These are phyloP conservation scores for Loriculus beryllinus DNA, from an alignment of 2,797 vertebrate species.

Conservation along the genomic window DNA sequence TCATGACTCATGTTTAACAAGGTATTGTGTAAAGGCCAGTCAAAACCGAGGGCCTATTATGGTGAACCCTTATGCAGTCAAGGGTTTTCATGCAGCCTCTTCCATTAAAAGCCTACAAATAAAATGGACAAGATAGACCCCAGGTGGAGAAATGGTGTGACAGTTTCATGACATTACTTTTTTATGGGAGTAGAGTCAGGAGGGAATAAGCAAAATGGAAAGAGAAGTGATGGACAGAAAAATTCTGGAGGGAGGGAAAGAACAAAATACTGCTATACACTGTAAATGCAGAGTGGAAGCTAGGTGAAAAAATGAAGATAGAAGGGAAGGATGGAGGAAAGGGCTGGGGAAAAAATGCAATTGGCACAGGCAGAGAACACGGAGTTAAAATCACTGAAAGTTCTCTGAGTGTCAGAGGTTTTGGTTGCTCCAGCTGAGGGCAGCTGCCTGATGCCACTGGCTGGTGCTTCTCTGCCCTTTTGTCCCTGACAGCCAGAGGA, in stretches of 20 bases:
- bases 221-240: not conserved
- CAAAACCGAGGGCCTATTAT: not conserved
- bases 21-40: not conserved
- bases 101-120: not conserved
- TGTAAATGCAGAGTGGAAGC: not conserved
- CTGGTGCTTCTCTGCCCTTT: not conserved
- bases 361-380: not conserved
- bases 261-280: not conserved
- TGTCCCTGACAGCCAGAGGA: not conserved
- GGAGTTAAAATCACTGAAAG: not conserved
- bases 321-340: not conserved
- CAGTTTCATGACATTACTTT: not conserved
- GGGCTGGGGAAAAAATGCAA: not conserved
- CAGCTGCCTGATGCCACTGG: not conserved
- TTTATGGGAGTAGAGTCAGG: not conserved
- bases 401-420: not conserved
- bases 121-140: slow-evolving; percentile 45
- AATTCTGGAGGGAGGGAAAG: not conserved
- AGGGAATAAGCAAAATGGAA: not conserved
- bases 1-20: not conserved
- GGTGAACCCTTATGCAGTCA: not conserved
- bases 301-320: not conserved
- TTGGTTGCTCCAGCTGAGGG: not conserved
- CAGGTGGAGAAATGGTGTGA: slow-evolving; percentile 42
- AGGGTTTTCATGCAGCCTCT: not conserved